phyloP scores from a whole-genome alignment of 2,797 vertebrate genomes.

The Anabacerthia variegaticeps region DNA sequence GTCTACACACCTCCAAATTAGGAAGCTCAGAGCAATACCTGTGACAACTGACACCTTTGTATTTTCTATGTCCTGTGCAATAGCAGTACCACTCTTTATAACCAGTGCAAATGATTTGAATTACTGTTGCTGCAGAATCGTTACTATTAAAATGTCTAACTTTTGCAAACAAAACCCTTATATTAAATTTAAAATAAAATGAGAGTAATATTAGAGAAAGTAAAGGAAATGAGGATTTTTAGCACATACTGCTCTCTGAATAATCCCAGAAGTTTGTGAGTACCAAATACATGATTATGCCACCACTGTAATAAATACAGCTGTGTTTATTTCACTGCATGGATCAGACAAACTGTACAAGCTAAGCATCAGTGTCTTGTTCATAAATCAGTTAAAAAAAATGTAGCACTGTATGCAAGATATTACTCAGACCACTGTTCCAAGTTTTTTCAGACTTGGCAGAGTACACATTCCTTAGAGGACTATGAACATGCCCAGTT shows the following conservation, averaged over 20 bases:
- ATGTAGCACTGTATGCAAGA: not conserved
- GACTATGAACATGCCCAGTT: not conserved
- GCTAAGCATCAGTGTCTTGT: not conserved
- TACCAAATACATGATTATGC: not conserved
- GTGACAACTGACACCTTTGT: not conserved
- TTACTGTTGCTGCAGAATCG: not conserved
- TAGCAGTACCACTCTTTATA: not conserved
- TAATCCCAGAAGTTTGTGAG: not conserved
- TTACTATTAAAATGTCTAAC: not conserved
- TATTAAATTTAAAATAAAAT: not conserved
- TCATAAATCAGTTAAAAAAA: conserved; percentile 15
- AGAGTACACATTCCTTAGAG: not conserved
- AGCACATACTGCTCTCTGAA: not conserved
- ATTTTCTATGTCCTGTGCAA: not conserved
- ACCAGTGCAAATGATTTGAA: not conserved
- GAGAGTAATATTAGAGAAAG: not conserved
- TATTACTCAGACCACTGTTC: conserved; percentile 6
- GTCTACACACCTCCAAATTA: not conserved
- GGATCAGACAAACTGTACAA: not conserved
- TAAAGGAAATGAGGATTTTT: not conserved
- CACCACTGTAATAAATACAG: not conserved
- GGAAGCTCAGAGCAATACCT: not conserved
- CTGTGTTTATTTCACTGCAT: conserved; percentile 32
- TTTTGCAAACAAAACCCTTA: not conserved
- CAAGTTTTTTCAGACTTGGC: conserved; percentile 37